phyloP scores from a whole-genome alignment of 2,113 vertebrate species.

The Spermophilus dauricus region DNA sequence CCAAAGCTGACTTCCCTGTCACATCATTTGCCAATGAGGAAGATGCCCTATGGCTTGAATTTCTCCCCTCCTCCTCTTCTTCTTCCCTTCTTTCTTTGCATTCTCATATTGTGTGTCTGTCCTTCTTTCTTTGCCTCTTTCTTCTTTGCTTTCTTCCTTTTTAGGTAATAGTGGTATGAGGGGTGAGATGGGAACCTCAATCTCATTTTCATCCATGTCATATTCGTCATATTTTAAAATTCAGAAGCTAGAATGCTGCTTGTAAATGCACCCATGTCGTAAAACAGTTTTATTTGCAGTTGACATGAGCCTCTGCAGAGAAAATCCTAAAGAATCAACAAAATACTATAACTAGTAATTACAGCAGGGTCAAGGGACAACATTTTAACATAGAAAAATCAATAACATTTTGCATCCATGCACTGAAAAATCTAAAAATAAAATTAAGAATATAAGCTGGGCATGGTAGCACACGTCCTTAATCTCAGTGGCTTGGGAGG shows the following conservation, averaged over 20 bases:
- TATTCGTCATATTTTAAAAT: neutral
- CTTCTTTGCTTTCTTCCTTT: neutral
- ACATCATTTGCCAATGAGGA: neutral
- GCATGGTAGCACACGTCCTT: too few species aligned
- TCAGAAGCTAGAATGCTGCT: neutral
- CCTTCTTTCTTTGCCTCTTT: too few species aligned
- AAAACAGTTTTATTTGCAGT: neutral
- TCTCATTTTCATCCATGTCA: neutral
- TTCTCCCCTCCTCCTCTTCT: neutral
- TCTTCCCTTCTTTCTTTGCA: neutral
- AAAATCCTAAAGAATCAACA: neutral
- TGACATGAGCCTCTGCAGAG: neutral
- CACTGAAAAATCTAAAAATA: neutral
- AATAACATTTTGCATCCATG: neutral
- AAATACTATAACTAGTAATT: neutral
- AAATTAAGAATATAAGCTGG: neutral
- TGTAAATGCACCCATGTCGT: neutral
- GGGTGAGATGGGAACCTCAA: neutral
- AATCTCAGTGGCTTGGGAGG: too few species aligned
- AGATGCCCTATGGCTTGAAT: neutral
- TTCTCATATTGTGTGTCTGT: too few species aligned
- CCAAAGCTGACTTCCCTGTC: neutral
- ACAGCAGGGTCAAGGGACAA: neutral
- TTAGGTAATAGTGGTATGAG: neutral
- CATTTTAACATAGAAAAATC: neutral